Evolutionary conservation across 2,797 vertebrate species (phyloP).

Genomic region (Rhinophrynus dorsalis): DNA sequence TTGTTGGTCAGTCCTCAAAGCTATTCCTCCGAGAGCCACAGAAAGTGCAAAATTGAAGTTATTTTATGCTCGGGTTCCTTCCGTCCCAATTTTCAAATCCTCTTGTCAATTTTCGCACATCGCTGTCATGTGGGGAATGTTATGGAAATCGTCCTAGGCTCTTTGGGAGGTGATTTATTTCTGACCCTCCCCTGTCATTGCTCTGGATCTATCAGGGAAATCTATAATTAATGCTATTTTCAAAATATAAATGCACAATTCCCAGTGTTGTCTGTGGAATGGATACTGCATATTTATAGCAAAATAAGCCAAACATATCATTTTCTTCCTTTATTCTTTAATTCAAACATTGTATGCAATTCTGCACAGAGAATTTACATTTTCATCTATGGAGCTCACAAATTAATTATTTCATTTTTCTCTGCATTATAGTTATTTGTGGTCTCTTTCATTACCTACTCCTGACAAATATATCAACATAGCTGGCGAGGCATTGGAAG

Average conservation of each 20-base stretch:
- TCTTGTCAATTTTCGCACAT: constrained; percentile 98
- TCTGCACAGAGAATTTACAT: neutral
- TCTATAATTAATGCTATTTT: constrained; percentile 74
- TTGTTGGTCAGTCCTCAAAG: constrained; percentile 89
- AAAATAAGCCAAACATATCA: constrained; percentile 50
- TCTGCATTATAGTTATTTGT: neutral
- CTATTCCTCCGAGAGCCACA: constrained; percentile 89
- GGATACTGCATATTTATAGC: constrained; percentile 32
- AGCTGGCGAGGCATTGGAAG: neutral
- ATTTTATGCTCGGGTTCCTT: constrained; percentile 98
- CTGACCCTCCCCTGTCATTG: constrained; percentile 60
- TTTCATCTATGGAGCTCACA: neutral
- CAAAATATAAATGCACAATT: constrained; percentile 58
- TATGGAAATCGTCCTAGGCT: constrained; percentile 78
- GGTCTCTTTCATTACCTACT: neutral
- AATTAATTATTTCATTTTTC: constrained; percentile 5
- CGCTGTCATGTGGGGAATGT: constrained; percentile 88
- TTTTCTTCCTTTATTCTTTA: constrained; percentile 2
- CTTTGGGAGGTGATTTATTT: constrained; percentile 75
- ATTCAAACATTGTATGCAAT: neutral
- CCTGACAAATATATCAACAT: neutral
- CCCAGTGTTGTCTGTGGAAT: constrained; percentile 41
- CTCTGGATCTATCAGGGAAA: constrained; percentile 60
- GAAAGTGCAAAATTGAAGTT: constrained; percentile 90
- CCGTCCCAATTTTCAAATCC: constrained; percentile 98